Base-by-base conservation (phyloP, 2,113 vertebrate genomes). In the Oophaga pumilio region DNA sequence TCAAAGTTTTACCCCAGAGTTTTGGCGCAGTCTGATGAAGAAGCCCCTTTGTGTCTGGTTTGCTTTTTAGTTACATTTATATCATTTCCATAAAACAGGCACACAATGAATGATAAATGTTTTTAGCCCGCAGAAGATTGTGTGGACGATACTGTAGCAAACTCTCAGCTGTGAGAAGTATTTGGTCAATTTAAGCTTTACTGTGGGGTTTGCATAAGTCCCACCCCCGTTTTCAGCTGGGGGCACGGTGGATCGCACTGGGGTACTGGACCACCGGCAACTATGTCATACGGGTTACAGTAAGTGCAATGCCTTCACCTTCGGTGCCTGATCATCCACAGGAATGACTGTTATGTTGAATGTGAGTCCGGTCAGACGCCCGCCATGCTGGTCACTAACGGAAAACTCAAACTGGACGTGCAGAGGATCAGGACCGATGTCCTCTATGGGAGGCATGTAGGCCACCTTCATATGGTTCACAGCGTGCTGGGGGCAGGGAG, bases 391-490 rank as follows among this genome's bases (percentile, higher is more conserved):
- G 90, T 96, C 94, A 66, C 90, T 94, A 78, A 96, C 93, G 2
- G 95, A 95, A 91, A 96, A 96, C 83, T 93, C 88, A 68, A 96
- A 96, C 91, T 95, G 94, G 80, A 95, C 90, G 0, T 91, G 90
- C 2, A 96, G 90, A 0, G 85, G 90, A 22, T 94, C 91, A 0
- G 92, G 92, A 0, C 95, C 95, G 0, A 96, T 94, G 86, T 96
- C 95, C 82, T 93, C 93, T 22, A 94, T 81, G 0, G 95, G 95
- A 3, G 95, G 95, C 94, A 96, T 95, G 91, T 95, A 96, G 20
- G 92, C 95, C 74, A 96, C 94, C 82, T 96, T 96, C 92, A 93
- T 90, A 91, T 96, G 94, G 89, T 92, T 93, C 14, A 89, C 94
- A 10, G 95, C 95, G 79, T 95, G 91, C 95, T 96, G 92, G 17